Base-by-base conservation (phyloP, 2,113 vertebrate species). In the Coturnix japonica region DNA sequence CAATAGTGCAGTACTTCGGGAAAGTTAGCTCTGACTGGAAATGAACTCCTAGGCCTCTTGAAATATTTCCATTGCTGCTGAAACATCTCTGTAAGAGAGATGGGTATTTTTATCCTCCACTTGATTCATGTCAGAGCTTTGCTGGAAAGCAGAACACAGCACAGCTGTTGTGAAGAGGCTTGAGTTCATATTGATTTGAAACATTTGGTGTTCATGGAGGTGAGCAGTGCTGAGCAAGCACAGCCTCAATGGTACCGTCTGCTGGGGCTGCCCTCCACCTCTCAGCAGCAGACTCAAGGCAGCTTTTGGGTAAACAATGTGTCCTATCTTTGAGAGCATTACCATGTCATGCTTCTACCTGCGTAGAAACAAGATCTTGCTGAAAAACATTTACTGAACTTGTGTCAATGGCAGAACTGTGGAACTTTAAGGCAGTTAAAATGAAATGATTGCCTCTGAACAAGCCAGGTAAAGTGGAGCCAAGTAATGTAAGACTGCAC, bases 71-170 rank as follows among this genome's bases (percentile, higher is more conserved):
- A 20, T 91, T 85, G 26, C 33, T 81, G 41, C 60, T 94, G 79
- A 64, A 64, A 54, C 13, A 35, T 70, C 57, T 54, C 6, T 46
- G 30, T 66, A 51, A 91, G 44, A 88, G 73, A 86, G 79, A 81
- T 43, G 46, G 18, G 35, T 82, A 67, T 64, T 89, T 89, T 87
- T 81, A 43, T 87, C 70, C 84, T 95, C 90, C n/a, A 22, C 28
- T 85, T 60, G 20, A 22, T 85, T 81, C 26, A 18, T 41, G 33
- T 59, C 60, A 80, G 69, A 85, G 39, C 41, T 44, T 90, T 81
- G n/a, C 61, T 94, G 81, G 89, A 92, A 91, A 87, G 47, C 61
- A 86, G 60, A 91, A 81, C 53, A 80, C 49, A 88, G 47, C 64
- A 44, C 54, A 77, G 79, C 72, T 91, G 70, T 64, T 64, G 18